Conservation (phyloP, 2,888 invertebrate species). For the Mamestra brassicae region DNA sequence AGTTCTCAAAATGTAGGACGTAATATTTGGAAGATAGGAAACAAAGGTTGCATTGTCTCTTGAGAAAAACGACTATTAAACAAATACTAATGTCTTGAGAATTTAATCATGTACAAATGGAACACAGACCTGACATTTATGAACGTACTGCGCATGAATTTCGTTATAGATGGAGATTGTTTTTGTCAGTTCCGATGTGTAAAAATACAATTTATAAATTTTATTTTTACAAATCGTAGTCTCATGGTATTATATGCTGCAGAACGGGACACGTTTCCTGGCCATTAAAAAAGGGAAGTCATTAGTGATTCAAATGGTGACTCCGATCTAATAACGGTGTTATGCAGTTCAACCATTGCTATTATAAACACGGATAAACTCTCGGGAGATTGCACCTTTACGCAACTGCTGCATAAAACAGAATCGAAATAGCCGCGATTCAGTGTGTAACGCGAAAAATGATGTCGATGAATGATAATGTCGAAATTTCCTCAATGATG, state of each 20-base stretch:
- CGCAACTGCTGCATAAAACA: conserved; percentile 76
- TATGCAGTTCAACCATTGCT: conserved; percentile 78
- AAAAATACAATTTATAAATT: conserved; percentile 43
- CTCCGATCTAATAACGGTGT: conserved; percentile 83
- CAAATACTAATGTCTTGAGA: conserved; percentile 35
- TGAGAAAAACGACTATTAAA: conserved; percentile 34
- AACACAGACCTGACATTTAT: conserved; percentile 35
- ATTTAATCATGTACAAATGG: conserved; percentile 38
- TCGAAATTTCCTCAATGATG: conserved; percentile 61
- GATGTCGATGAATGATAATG: conserved; percentile 34
- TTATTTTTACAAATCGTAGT: too few relatives aligned
- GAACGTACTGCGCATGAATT: conserved; percentile 1
- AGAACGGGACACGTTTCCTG: conserved; percentile 82
- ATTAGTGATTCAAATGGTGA: conserved; percentile 83
- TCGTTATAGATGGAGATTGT: conserved; percentile 12
- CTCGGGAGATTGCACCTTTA: conserved; percentile 81
- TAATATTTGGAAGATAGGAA: conserved; percentile 44
- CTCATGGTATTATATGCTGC: conserved; percentile 61
- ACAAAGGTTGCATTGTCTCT: conserved; percentile 50
- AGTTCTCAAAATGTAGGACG: conserved; percentile 50
- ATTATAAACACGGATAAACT: conserved; percentile 80
- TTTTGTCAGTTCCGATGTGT: conserved; percentile 24
- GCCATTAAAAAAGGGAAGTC: conserved; percentile 83
- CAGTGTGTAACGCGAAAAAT: conserved; percentile 62
- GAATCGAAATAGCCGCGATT: conserved; percentile 66